Percentiles rank a stretch among this genome's conserved stretches.
Conservation (phyloP, 2,888 invertebrate species). For the Chorisops tibialis region DNA sequence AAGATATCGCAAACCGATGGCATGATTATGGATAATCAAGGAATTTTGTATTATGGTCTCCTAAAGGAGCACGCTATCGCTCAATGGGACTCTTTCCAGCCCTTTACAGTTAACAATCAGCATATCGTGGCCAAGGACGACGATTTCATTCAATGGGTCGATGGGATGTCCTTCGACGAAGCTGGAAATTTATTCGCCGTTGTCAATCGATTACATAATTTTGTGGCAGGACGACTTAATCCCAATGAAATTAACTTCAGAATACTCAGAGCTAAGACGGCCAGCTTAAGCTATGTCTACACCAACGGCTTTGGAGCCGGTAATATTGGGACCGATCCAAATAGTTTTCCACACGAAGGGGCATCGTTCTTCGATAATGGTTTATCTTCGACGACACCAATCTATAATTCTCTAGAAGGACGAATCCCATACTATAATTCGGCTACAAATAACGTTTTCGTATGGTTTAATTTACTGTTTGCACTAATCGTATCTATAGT, state of each 20-base stretch:
- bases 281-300: slow-evolving; percentile 64
- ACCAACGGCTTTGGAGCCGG: slow-evolving; percentile 41
- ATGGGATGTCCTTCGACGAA: slow-evolving; percentile 61
- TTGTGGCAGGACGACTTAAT: slow-evolving; percentile 61
- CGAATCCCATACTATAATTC: slow-evolving; percentile 32
- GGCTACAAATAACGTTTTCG: slow-evolving; percentile 21
- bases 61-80: slow-evolving; percentile 66
- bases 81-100: slow-evolving; percentile 64
- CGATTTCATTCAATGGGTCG: slow-evolving; percentile 69
- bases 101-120: slow-evolving; percentile 58
- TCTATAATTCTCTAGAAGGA: slow-evolving; percentile 36
- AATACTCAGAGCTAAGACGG: slow-evolving; percentile 60
- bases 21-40: slow-evolving; percentile 70
- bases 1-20: slow-evolving; percentile 70
- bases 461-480: slow-evolving; percentile 5
- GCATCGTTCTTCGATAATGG: slow-evolving; percentile 35
- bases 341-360: slow-evolving; percentile 33
- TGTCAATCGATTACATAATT: slow-evolving; percentile 66
- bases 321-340: slow-evolving; percentile 35
- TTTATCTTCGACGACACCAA: slow-evolving; percentile 39
- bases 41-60: slow-evolving; percentile 67
- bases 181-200: slow-evolving; percentile 64
- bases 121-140: slow-evolving; percentile 65
- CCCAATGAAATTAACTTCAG: slow-evolving; percentile 64
- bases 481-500: background rate